These are phyloP conservation scores for Pygmarrhopalites habei DNA, from an alignment of 1,140 invertebrate species.

Conservation along the genomic window DNA sequence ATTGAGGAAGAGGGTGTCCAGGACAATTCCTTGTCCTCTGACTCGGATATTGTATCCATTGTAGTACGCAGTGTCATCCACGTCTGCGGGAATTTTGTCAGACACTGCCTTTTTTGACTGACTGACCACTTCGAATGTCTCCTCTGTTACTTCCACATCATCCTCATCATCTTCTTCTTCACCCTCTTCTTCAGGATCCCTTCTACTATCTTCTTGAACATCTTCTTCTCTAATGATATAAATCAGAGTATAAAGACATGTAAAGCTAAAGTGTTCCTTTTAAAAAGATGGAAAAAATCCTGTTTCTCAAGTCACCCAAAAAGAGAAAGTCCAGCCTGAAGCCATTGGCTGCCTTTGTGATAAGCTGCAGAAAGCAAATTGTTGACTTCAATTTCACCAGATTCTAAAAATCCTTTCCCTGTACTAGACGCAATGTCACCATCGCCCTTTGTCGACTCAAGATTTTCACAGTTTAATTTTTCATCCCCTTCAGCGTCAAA, in stretches of 20 bases:
- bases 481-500: too few species aligned
- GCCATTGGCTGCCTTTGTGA: background rate
- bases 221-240: background rate
- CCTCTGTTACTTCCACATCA: background rate
- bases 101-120: background rate
- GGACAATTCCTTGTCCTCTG: background rate
- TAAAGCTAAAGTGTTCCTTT: too few species aligned
- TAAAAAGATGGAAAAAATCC: background rate
- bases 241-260: too few species aligned
- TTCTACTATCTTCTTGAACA: background rate
- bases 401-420: background rate
- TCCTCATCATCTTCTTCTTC: background rate
- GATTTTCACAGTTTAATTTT: too few species aligned
- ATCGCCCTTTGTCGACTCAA: too few species aligned
- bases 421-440: too few species aligned
- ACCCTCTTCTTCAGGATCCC: background rate
- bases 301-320: background rate
- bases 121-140: background rate
- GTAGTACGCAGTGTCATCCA: background rate
- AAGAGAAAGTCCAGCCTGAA: background rate
- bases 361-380: background rate
- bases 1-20: slow-evolving; percentile 1
- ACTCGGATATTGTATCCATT: background rate
- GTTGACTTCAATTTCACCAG: background rate
- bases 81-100: too few species aligned